Evolutionary conservation across 2,888 invertebrate species (phyloP).

Genomic region (Drosophila sordidula): DNA sequence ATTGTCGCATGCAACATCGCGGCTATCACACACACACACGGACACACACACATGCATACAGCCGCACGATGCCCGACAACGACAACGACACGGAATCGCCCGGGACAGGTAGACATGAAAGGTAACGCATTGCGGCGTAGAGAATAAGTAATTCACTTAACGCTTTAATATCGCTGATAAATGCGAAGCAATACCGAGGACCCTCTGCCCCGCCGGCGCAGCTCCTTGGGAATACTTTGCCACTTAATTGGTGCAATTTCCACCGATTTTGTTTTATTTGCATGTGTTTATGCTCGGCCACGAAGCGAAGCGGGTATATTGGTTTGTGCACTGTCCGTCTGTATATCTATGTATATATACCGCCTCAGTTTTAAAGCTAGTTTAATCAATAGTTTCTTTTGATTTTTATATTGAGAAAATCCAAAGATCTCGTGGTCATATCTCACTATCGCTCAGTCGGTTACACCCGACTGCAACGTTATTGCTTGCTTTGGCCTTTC

Average conservation of each 20-base stretch:
- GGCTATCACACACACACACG: slow-evolving; percentile 53
- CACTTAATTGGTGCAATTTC: slow-evolving; percentile 81
- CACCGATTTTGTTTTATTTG: slow-evolving; percentile 77
- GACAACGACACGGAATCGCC: slow-evolving; percentile 45
- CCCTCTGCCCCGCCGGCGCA: background rate
- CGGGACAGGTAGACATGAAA: slow-evolving; percentile 75
- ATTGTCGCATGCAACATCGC: slow-evolving; percentile 81
- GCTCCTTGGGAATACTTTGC: slow-evolving; percentile 49
- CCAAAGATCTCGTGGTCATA: no score
- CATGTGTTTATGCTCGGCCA: slow-evolving; percentile 32
- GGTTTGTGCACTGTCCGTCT: no score
- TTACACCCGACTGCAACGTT: no score
- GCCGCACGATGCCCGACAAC: slow-evolving; percentile 8
- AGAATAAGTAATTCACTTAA: slow-evolving; percentile 83
- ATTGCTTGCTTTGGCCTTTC: background rate
- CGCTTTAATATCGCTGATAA: slow-evolving; percentile 83
- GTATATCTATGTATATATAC: no score
- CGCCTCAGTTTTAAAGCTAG: no score
- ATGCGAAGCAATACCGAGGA: slow-evolving; percentile 61
- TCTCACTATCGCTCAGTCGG: no score
- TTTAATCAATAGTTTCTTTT: no score
- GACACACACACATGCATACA: slow-evolving; percentile 16
- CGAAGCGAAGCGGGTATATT: no score
- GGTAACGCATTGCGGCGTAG: slow-evolving; percentile 75
- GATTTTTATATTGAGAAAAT: no score